Conservation (phyloP, 2,797 vertebrate species). For the Oryzias sinensis region DNA sequence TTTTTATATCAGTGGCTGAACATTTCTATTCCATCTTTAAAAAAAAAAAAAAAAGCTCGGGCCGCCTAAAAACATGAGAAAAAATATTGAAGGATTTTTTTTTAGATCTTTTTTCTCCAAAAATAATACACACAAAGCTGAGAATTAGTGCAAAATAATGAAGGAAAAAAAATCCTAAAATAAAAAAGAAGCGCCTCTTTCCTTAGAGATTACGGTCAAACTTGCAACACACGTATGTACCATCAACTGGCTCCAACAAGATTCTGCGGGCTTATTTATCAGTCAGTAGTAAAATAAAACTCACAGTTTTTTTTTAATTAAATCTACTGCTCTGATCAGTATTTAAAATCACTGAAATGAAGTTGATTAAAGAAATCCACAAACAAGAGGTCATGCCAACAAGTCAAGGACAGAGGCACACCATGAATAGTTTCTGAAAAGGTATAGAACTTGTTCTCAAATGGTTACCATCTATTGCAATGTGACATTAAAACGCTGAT, state of each 20-base stretch:
- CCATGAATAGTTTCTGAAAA: conserved; percentile 4
- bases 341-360: conserved; percentile 4
- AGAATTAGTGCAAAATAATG: conserved; percentile 28
- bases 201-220: conserved; percentile 9
- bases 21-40: conserved; percentile 9
- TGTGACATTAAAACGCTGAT: conserved; percentile 19
- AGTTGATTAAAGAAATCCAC: conserved; percentile 9
- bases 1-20: conserved; percentile 36
- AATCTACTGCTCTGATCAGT: conserved; percentile 5
- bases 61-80: conserved; percentile 24
- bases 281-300: conserved; percentile 2
- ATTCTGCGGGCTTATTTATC: conserved; percentile 19
- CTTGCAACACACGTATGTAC: conserved; percentile 20
- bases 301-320: conserved; percentile 10
- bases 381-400: conserved; percentile 4
- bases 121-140: conserved; percentile 20
- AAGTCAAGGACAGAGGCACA: conserved; percentile 4
- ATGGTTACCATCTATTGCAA: neutral
- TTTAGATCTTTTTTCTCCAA: conserved; percentile 10
- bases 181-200: conserved; percentile 10
- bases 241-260: conserved; percentile 25
- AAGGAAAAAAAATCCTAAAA: conserved; percentile 11
- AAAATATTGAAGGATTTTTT: conserved; percentile 15
- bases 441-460: neutral
- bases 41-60: conserved; percentile 25